A percentile compares a stretch with the other conserved stretches of the same genome.
Conservation (phyloP, 2,797 vertebrate genomes). For the Vultur gryphus region DNA sequence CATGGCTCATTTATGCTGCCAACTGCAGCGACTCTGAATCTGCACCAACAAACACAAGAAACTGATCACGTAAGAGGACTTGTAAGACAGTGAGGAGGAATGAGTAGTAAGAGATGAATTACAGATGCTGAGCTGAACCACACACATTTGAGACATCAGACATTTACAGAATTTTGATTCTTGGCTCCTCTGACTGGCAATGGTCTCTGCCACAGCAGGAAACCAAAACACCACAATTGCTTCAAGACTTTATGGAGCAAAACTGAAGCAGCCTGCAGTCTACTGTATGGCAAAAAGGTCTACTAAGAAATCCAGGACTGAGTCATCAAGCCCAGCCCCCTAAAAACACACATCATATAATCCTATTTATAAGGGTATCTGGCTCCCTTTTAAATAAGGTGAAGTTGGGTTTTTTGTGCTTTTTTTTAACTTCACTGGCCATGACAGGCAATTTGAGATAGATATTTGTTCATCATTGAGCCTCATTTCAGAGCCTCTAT, state of each 20-base stretch:
- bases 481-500: background rate
- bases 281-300: background rate
- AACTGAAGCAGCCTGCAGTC: background rate
- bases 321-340: background rate
- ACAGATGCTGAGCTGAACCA: background rate
- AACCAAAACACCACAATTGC: background rate
- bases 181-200: background rate
- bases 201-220: background rate
- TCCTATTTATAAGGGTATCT: background rate
- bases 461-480: background rate
- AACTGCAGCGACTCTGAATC: background rate
- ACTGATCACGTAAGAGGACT: background rate
- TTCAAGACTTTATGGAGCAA: background rate
- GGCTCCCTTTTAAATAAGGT: background rate
- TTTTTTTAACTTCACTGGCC: background rate
- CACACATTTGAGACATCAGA: background rate
- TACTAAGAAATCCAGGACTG: background rate
- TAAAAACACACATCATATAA: background rate
- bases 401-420: background rate
- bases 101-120: background rate
- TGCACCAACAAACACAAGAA: background rate
- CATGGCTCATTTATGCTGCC: background rate
- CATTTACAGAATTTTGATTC: background rate
- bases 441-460: background rate
- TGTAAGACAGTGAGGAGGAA: background rate